Conservation (phyloP, 1,140 invertebrate species). For the Diabrotica virgifera region DNA sequence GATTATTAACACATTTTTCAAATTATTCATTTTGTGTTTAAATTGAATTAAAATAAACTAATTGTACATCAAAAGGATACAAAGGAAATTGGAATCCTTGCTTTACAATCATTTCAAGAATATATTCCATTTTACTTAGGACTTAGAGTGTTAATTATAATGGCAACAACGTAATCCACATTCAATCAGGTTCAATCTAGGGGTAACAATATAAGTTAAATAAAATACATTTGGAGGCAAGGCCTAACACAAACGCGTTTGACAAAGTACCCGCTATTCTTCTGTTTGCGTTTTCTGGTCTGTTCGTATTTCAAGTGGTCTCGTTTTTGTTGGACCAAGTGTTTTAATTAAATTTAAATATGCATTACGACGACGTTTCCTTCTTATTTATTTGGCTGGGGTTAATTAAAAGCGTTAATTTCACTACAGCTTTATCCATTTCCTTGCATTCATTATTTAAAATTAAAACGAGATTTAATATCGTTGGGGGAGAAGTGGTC, state of each 20-base stretch:
- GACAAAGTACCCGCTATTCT: conserved; percentile 6
- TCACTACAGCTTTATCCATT: conserved; percentile 14
- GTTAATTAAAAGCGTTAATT: conserved; percentile 22
- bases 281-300: conserved; percentile 17
- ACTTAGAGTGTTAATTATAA: too few species aligned
- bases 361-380: conserved; percentile 14
- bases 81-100: too few species aligned
- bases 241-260: not conserved
- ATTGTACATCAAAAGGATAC: too few species aligned
- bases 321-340: conserved; percentile 15
- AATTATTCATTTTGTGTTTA: too few species aligned
- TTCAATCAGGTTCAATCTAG: too few species aligned
- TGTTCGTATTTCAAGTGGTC: conserved; percentile 11
- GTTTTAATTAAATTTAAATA: conserved; percentile 22
- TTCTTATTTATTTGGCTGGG: conserved; percentile 19
- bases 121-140: too few species aligned
- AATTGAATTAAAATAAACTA: too few species aligned
- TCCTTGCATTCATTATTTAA: conserved; percentile 15
- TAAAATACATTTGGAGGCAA: too few species aligned
- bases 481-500: conserved; percentile 8
- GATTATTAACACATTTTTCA: too few species aligned
- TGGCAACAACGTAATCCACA: too few species aligned
- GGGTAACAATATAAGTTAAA: too few species aligned
- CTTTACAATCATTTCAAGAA: too few species aligned
- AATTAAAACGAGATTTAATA: conserved; percentile 16